A percentile compares a stretch with the other conserved stretches of the same genome.
These are phyloP conservation scores for Crenichthys baileyi DNA, from an alignment of 2,797 vertebrate species.

Conservation along the genomic window DNA sequence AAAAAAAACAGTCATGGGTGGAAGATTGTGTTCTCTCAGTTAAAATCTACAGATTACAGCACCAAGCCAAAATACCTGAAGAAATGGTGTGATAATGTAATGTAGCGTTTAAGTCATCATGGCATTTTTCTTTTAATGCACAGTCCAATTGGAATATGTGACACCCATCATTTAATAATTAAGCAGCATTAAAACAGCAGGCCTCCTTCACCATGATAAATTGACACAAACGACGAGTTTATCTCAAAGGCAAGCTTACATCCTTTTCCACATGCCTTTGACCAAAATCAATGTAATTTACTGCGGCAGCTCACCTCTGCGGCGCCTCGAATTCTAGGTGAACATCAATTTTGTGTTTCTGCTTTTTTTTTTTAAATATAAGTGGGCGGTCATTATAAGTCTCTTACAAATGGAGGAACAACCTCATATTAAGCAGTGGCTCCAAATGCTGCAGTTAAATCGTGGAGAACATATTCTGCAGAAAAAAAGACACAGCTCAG, in stretches of 20 bases:
- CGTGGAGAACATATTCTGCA: conserved; percentile 53
- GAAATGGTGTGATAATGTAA: background rate
- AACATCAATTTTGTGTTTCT: conserved; percentile 39
- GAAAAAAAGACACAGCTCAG: conserved; percentile 42
- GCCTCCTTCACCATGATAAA: conserved; percentile 28
- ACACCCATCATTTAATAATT: conserved; percentile 24
- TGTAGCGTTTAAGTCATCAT: background rate
- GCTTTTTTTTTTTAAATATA: conserved; percentile 14
- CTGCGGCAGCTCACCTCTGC: conserved; percentile 24
- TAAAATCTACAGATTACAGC: background rate
- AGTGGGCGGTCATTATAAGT: conserved; percentile 5
- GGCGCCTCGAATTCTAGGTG: conserved; percentile 13
- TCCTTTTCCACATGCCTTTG: conserved; percentile 11
- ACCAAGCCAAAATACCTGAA: background rate
- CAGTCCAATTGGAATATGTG: background rate
- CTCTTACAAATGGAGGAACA: conserved; percentile 30
- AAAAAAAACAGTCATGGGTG: background rate
- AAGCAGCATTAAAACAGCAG: conserved; percentile 46
- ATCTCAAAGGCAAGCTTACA: conserved; percentile 35
- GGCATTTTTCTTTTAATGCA: background rate
- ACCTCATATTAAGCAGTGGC: conserved; percentile 44
- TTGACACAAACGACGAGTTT: conserved; percentile 34
- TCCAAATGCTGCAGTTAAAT: conserved; percentile 57
- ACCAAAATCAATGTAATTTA: conserved; percentile 31
- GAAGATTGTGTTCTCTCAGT: background rate